Evolutionary conservation across 37 sponge, comb jelly and placozoan species (phyloP).

Genomic region (Ephydatia muelleri): DNA sequence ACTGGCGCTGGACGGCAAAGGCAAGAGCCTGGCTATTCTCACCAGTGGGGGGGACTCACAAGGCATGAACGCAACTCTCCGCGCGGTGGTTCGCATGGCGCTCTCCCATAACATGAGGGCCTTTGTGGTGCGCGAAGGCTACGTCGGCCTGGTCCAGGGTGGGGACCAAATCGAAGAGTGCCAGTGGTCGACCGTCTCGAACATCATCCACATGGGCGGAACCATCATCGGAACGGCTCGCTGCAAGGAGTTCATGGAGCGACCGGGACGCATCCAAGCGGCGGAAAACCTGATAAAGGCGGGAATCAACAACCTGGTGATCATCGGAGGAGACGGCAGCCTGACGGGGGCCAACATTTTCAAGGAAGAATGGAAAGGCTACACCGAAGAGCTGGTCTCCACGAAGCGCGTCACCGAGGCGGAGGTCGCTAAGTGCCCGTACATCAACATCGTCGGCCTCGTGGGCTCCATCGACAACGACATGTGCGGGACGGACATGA

Average conservation of each 20-base stretch:
- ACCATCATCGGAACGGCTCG: constrained; percentile 90
- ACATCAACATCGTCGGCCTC: constrained; percentile 84
- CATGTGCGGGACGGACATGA: constrained; percentile 94
- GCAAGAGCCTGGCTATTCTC: constrained; percentile 60
- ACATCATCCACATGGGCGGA: constrained; percentile 80
- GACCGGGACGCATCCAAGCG: constrained; percentile 69
- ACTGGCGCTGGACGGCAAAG: background rate
- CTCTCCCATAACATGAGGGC: constrained; percentile 59
- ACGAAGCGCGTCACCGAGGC: constrained; percentile 12
- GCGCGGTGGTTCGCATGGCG: constrained; percentile 77
- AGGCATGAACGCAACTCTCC: constrained; percentile 87
- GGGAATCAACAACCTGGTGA: constrained; percentile 73
- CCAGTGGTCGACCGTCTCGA: constrained; percentile 71
- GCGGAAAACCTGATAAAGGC: constrained; percentile 74
- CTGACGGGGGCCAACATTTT: constrained; percentile 90
- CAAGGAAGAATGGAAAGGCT: constrained; percentile 74
- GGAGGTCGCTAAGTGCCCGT: constrained; percentile 25
- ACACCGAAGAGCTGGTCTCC: constrained; percentile 51
- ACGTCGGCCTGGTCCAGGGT: constrained; percentile 80
- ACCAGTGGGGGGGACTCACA: constrained; percentile 91
- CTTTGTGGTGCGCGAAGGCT: constrained; percentile 79
- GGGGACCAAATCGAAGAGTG: constrained; percentile 69
- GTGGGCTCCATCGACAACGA: constrained; percentile 97
- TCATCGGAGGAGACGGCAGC: constrained; percentile 95
- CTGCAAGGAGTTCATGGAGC: constrained; percentile 71